Evolutionary conservation across 2,888 invertebrate genomes (phyloP).

Genomic region (Oligia strigilis): DNA sequence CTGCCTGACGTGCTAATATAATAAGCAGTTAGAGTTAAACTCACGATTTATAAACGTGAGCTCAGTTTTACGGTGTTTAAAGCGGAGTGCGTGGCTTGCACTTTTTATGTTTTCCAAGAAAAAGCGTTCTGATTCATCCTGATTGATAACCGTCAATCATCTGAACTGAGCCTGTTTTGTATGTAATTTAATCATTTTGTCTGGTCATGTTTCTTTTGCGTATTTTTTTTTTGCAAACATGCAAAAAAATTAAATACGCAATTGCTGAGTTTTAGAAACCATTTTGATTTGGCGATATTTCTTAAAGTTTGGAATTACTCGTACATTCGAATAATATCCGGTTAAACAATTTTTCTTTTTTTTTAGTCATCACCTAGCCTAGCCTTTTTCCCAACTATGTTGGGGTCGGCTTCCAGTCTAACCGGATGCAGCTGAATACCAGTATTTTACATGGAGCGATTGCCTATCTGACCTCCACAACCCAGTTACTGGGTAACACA

Average conservation of each 20-base stretch:
- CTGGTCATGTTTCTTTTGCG: not conserved
- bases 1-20: conserved; percentile 36
- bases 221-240: not conserved
- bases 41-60: conserved; percentile 61
- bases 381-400: too few relatives aligned
- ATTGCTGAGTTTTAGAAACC: not conserved
- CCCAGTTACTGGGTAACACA: too few relatives aligned
- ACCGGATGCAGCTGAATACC: too few relatives aligned
- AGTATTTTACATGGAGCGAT: too few relatives aligned
- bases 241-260: not conserved
- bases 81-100: conserved; percentile 17
- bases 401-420: too few relatives aligned
- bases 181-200: conserved; percentile 25
- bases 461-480: too few relatives aligned
- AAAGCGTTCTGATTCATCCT: conserved; percentile 47
- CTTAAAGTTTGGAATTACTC: not conserved
- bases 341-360: not conserved
- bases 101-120: conserved; percentile 55
- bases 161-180: not conserved
- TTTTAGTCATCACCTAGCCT: not conserved
- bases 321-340: too few relatives aligned
- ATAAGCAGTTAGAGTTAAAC: conserved; percentile 53
- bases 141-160: conserved; percentile 17
- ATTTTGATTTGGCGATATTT: not conserved
- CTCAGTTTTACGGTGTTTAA: conserved; percentile 38